Conservation (phyloP, 2,113 vertebrate genomes). For the Trematomus loennbergii region DNA sequence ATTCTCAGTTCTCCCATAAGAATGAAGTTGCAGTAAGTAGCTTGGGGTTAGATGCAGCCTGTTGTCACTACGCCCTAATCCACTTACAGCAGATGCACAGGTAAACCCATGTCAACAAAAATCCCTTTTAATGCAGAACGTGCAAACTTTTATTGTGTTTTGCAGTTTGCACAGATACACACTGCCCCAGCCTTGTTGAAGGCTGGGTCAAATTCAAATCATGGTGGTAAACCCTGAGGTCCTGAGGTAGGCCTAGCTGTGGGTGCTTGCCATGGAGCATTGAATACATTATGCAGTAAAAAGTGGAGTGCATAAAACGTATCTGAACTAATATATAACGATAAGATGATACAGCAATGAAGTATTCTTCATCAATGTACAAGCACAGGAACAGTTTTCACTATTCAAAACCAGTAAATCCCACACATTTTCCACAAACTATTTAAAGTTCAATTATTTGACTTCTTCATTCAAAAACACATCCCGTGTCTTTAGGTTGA, state of each 20-base stretch:
- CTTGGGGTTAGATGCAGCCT: constrained; percentile 6
- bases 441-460: no score
- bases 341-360: background rate
- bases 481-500: no score
- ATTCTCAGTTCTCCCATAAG: constrained; percentile 4
- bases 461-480: background rate
- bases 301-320: background rate
- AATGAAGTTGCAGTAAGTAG: constrained; percentile 26
- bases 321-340: background rate
- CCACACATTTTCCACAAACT: no score
- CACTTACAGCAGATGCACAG: constrained; percentile 47
- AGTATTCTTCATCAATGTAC: background rate
- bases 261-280: background rate
- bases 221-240: background rate
- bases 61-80: constrained; percentile 49
- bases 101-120: constrained; percentile 18
- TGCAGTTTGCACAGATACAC: background rate
- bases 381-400: background rate
- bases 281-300: background rate
- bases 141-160: background rate
- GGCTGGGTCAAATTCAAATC: constrained; percentile 3
- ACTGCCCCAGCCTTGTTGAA: background rate
- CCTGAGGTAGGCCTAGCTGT: background rate
- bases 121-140: constrained; percentile 1
- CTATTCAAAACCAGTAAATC: background rate